These are phyloP conservation scores for Danionella cerebrum DNA, from an alignment of 2,113 vertebrate genomes.

Conservation along the genomic window DNA sequence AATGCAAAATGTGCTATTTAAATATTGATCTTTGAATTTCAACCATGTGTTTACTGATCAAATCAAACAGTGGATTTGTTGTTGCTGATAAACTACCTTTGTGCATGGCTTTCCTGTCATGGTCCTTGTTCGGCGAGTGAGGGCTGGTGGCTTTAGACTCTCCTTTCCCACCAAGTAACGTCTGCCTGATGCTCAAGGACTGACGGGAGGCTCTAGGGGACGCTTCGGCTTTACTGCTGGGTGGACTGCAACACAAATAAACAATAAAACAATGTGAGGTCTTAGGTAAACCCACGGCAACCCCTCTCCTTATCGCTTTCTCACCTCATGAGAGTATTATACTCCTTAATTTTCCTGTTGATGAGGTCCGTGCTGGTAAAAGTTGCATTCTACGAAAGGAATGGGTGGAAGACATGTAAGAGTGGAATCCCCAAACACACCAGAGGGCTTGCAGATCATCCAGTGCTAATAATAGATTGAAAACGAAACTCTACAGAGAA, in stretches of 20 bases:
- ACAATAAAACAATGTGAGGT: not conserved
- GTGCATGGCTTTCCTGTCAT: conserved; percentile 76
- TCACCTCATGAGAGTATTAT: conserved; percentile 93
- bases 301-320: conserved; percentile 17
- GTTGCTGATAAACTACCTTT: conserved; percentile 74
- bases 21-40: too few relatives aligned
- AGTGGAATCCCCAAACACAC: conserved; percentile 6
- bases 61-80: too few relatives aligned
- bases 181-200: conserved; percentile 85
- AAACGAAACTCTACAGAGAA: not conserved
- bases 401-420: not conserved
- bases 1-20: too few relatives aligned
- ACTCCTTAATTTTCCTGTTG: conserved; percentile 93
- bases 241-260: conserved; percentile 57
- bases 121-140: conserved; percentile 84
- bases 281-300: too few relatives aligned
- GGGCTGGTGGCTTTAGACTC: conserved; percentile 76
- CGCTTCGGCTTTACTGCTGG: conserved; percentile 77
- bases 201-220: conserved; percentile 85
- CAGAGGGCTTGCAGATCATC: not conserved
- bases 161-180: conserved; percentile 79
- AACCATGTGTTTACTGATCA: too few relatives aligned
- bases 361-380: conserved; percentile 93
- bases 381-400: conserved; percentile 74
- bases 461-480: not conserved